Evolutionary conservation across 1,140 invertebrate species (phyloP).

Genomic region (Orius insidiosus): DNA sequence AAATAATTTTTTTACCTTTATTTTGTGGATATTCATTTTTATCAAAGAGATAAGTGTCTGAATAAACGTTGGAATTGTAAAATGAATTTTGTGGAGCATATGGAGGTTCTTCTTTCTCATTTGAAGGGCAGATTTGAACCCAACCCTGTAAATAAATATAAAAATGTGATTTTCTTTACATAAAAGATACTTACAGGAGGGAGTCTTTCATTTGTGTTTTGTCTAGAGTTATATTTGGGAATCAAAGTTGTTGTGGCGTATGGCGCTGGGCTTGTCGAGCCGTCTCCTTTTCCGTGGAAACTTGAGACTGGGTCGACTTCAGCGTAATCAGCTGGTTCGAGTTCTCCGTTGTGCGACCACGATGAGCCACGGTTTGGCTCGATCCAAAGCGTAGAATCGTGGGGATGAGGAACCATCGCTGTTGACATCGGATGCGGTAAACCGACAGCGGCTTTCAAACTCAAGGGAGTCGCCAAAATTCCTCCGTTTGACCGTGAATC

Average conservation of each 20-base stretch:
- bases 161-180: background rate
- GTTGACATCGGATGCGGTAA: conserved; percentile 19
- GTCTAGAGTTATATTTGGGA: conserved; percentile 10
- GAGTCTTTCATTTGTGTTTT: conserved; percentile 3
- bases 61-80: conserved; percentile 20
- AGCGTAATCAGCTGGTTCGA: conserved; percentile 26
- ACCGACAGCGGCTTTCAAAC: conserved; percentile 20
- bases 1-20: conserved; percentile 8
- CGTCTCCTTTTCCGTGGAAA: conserved; percentile 16
- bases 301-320: conserved; percentile 25
- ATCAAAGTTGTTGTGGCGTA: conserved; percentile 23
- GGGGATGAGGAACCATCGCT: conserved; percentile 15
- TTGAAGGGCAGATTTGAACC: conserved; percentile 15
- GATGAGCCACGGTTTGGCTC: conserved; percentile 13
- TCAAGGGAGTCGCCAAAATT: conserved; percentile 27
- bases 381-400: conserved; percentile 20
- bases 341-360: background rate
- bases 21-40: conserved; percentile 14
- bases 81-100: conserved; percentile 17
- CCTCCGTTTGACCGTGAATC: conserved; percentile 29
- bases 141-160: conserved; percentile 12
- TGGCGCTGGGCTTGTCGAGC: conserved; percentile 19
- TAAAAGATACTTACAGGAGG: conserved; percentile 9
- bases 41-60: conserved; percentile 20
- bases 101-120: conserved; percentile 13